A percentile compares a stretch with the other conserved stretches of the same genome.
These are phyloP conservation scores for Phalacrocorax aristotelis DNA, from an alignment of 2,113 vertebrate species.

Conservation along the genomic window DNA sequence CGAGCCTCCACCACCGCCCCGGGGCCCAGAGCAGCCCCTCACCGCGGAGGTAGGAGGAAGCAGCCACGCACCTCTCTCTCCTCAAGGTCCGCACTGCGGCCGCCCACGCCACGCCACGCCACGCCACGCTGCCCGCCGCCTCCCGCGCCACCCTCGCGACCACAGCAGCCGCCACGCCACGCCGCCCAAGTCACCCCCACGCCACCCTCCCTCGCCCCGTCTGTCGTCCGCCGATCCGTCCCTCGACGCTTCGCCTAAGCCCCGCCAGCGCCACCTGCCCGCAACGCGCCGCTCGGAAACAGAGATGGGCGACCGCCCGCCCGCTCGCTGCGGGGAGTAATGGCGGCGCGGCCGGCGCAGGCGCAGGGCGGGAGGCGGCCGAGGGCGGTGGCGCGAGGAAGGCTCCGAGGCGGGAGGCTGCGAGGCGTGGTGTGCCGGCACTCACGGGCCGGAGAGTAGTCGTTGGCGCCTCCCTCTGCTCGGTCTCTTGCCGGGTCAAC, in stretches of 20 bases:
- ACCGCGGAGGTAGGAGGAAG: rapidly evolving
- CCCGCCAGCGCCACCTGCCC: background rate
- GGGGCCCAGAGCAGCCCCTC: background rate
- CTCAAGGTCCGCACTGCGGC: background rate
- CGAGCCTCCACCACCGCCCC: rapidly evolving
- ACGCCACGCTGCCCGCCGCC: background rate
- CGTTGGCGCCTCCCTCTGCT: rapidly evolving
- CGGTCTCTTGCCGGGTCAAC: rapidly evolving
- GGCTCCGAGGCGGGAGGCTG: no score
- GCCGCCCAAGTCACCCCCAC: background rate
- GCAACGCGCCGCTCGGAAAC: rapidly evolving
- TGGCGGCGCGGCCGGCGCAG: background rate
- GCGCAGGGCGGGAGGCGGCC: background rate
- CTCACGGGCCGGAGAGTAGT: rapidly evolving
- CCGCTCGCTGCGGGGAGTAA: rapidly evolving
- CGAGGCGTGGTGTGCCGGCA: rapidly evolving
- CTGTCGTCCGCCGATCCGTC: background rate
- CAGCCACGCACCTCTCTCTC: no score
- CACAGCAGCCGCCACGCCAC: background rate
- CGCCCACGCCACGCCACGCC: no score
- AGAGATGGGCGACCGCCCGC: rapidly evolving
- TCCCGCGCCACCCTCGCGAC: background rate
- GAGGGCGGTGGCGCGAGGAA: background rate
- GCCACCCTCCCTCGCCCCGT: background rate
- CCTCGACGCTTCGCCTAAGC: background rate